These are phyloP conservation scores for Lonchura striata DNA, from an alignment of 2,113 vertebrate genomes.

Conservation along the genomic window DNA sequence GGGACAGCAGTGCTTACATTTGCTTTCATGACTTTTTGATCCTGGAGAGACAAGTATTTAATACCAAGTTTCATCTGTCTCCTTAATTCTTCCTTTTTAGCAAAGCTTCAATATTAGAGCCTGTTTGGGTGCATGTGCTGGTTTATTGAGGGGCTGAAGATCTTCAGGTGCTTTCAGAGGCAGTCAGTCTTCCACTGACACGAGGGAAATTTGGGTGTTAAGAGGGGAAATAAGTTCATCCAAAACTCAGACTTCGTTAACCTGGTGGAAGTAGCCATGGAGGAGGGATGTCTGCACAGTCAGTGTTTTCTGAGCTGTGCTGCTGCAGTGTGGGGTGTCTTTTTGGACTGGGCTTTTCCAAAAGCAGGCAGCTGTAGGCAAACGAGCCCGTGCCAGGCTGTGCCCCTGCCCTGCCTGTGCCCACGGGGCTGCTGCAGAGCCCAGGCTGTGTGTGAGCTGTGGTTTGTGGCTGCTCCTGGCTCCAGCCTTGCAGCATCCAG, in stretches of 20 bases:
- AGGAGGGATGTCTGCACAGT: not conserved
- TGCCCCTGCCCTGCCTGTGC: no score
- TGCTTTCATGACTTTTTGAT: not conserved
- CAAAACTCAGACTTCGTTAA: not conserved
- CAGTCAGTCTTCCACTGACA: not conserved
- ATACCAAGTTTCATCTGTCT: not conserved
- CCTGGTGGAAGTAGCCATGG: fast-evolving
- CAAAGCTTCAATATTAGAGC: fast-evolving
- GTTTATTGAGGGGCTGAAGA: not conserved
- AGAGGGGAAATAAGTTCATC: not conserved
- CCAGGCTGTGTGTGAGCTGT: no score
- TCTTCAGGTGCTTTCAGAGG: not conserved
- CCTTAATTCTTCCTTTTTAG: not conserved
- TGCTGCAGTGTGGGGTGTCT: no score
- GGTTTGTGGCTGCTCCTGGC: no score
- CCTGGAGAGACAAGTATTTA: not conserved
- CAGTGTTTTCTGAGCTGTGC: not conserved
- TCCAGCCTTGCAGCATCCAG: no score
- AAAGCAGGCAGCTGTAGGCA: no score
- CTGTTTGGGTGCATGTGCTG: not conserved
- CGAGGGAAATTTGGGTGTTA: not conserved
- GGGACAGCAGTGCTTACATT: not conserved
- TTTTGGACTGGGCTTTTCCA: no score
- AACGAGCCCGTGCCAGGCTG: no score
- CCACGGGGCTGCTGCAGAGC: no score